Base-by-base conservation (phyloP, 2,113 vertebrate species). In the Shinisaurus crocodilurus region DNA sequence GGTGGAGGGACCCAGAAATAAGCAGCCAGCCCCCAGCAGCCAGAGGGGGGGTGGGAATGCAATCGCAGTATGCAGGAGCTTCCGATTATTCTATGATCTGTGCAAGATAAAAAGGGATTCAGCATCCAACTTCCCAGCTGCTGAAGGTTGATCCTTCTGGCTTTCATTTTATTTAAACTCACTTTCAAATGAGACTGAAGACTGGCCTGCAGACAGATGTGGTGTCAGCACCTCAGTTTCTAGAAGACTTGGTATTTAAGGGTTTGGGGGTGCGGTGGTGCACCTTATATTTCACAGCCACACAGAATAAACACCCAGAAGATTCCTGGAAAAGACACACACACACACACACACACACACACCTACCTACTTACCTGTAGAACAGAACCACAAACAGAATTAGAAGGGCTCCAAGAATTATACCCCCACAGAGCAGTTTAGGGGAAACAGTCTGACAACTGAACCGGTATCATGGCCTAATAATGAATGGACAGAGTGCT, bases 81-180 rank as follows among this genome's bases (percentile, higher is more conserved):
- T 80, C 69, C 27, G 80, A 54, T 87, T 76, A 83, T 83, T 67
- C 86, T 84, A 69, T 77, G 90, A 72, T 79, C 74, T 70, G 86
- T 50, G 63, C 16, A 70, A 65, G 72, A 88, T 91, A 76, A 91
- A 91, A 88, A 88, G 86, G 84, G 86, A 84, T 82, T 84, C 80
- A n/a, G 80, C 65, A 29, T 65, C 72, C 88, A 88, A 40, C 85
- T 29, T 75, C 45, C 79, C 70, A 37, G n/a, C 80, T 63, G 88
- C 40, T 43, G 69, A 67, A 82, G 84, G 74, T 80, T 90, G 91
- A 92, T 91, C 57, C 80, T 81, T 79, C 45, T 80, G 89, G 82
- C 45, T 90, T 86, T 85, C 80, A 86, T 86, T 85, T 90, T 86
- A 86, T 86, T 90, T 75, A 80, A 54, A 79, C 83, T 86, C 45